phyloP scores from a whole-genome alignment of 2,888 invertebrate genomes.

The Caenorhabditis sp. region DNA sequence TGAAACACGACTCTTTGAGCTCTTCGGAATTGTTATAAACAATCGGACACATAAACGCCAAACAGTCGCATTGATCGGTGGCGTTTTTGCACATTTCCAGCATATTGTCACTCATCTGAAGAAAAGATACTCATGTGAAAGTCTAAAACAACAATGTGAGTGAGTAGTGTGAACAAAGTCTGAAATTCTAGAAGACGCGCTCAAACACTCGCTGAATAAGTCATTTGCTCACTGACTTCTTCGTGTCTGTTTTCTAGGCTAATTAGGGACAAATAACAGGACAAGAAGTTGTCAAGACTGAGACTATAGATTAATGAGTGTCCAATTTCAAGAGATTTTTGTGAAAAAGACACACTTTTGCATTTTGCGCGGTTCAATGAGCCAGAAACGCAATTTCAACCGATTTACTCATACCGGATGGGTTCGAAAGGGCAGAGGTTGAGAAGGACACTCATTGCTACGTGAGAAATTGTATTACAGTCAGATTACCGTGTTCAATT shows the following conservation, averaged over 20 bases:
- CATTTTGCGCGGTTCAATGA: constrained; percentile 30
- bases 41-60: constrained; percentile 61
- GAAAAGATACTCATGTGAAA: background rate
- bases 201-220: constrained; percentile 33
- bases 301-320: constrained; percentile 38
- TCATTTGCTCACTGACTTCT: constrained; percentile 35
- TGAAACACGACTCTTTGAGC: constrained; percentile 68
- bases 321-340: constrained; percentile 40
- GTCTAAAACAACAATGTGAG: background rate
- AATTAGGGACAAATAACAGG: constrained; percentile 18
- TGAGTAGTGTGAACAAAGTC: background rate
- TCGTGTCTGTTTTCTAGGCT: constrained; percentile 23
- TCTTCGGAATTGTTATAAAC: constrained; percentile 64
- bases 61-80: constrained; percentile 59
- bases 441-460: background rate
- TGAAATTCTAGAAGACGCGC: constrained; percentile 14
- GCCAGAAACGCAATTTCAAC: constrained; percentile 31
- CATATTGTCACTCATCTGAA: constrained; percentile 54
- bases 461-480: background rate
- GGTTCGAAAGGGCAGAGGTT: constrained; percentile 41
- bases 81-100: constrained; percentile 40
- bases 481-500: constrained; percentile 5
- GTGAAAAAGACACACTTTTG: constrained; percentile 12
- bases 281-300: constrained; percentile 2
- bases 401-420: constrained; percentile 37